Evolutionary conservation across 2,113 vertebrate genomes (phyloP), one percentile per base, ranked within the genome.

Genomic region (Tichodroma muraria): DNA sequence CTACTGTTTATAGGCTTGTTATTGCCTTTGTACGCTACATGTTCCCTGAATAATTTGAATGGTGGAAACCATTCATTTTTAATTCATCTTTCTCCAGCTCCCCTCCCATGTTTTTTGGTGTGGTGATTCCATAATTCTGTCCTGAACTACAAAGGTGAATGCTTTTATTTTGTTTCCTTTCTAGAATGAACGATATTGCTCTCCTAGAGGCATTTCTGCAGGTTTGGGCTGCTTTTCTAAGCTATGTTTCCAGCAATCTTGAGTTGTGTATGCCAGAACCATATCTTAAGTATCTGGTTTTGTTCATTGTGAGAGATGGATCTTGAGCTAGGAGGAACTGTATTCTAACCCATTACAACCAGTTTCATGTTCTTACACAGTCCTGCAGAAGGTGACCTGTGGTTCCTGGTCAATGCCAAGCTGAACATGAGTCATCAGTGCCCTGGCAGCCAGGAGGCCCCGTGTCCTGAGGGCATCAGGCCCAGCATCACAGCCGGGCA

Each of bases 401-500:
- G 7, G 3, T 1, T 88, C 10, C 11, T 57, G 25, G 22, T 27
- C 1, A 0, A 0, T 42, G 8, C 4, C 4, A 57, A 35, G 31
- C 1, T 65, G 21, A 56, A 31, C 4, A 2, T 4, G 6, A 49
- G 9, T 0, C 57, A 57, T 25, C 17, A 31, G 17, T 49, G 50
- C 6, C 30, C 35, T 30, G 49, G 49, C 9, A 63, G 28, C n/a
- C 56, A 79, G 56, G 11, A 70, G 24, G n/a, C 5, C 73, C 10
- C 0, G 0, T 47, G n/a, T 38, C 30, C 65, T 56, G 49, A 10
- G 9, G 12, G 5, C n/a, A 45, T 38, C 54, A 45, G 54, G 28
- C 23, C 10, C 13, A 47, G 30, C 21, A 64, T 42, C 35, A 2
- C 35, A 56, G 17, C 35, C 0, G 0, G 21, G 11, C 25, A 49